A percentile compares a stretch with the other conserved stretches of the same genome.
Conservation (phyloP, 2,797 vertebrate species). For the Todus mexicanus region DNA sequence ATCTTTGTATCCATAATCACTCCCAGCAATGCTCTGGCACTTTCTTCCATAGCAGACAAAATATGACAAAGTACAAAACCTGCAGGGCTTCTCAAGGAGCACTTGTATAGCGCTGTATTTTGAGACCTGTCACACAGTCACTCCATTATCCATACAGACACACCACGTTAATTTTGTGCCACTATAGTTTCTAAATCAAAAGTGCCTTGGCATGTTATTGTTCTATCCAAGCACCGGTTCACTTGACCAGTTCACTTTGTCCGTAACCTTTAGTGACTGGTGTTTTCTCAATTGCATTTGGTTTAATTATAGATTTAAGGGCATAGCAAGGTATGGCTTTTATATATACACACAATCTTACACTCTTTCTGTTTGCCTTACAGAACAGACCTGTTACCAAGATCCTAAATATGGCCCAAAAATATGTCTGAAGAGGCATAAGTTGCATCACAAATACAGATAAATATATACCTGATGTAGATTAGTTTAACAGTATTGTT, state of each 20-base stretch:
- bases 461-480: background rate
- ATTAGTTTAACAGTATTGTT: background rate
- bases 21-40: background rate
- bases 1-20: background rate
- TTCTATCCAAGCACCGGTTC: background rate
- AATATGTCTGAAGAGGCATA: background rate
- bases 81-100: background rate
- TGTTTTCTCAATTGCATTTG: background rate
- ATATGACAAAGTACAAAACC: background rate
- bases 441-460: background rate
- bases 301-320: background rate
- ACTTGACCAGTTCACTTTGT: background rate
- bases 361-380: background rate
- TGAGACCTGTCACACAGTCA: background rate
- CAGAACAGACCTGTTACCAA: background rate
- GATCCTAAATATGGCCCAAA: background rate
- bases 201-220: rapidly evolving
- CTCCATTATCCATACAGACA: background rate
- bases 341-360: background rate
- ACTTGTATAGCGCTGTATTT: background rate
- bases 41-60: background rate
- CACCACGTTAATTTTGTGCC: background rate
- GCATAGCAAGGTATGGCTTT: background rate
- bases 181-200: background rate
- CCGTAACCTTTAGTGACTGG: background rate